Evolutionary conservation across 92 coral and sea anemone genomes (phyloP), one percentile per base, ranked within the genome.

Genomic region (Pocillopora grandis): DNA sequence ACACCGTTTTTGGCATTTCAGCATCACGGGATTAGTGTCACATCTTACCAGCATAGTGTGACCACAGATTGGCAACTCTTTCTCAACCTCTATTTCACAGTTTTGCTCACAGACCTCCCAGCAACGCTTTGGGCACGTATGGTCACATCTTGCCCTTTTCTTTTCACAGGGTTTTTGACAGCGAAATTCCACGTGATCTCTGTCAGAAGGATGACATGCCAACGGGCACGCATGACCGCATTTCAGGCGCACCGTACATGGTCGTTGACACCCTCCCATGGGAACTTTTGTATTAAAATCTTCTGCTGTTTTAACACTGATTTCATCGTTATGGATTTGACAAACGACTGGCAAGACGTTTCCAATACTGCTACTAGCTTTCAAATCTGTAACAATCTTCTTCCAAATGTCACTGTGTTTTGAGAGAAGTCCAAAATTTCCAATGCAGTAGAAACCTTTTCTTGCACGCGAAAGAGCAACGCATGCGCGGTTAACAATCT

Each of bases 401-500:
- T 68, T 83, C 97, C 97, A 93, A 36, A 90, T 76, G 20, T 69
- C 63, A 49, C 86, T 76, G 37, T 86, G 87, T 33, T 64, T 79
- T 4, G 90, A 84, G n/a, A 93, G 86, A 58, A 90, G 90, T 9
- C 63, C 84, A 76, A 93, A 88, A 60, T 93, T 88, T 3, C 97
- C 97, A 56, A 90, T 7, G 52, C 52, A 42, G 52, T 42, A 42
- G 5, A 42, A 42, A 42, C 52, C 52, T 7, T 42, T 42, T 42
- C 52, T 42, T 42, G 52, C 52, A 42, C 52, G 52, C 52, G 52
- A 42, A 7, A 42, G 52, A 42, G 96, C 89, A 42, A 93, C 96
- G 75, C 96, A 93, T 61, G 91, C 90, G 79, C 96, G 89, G 87
- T 93, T 93, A 56, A 89, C 67, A 14, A 78, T 85, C 63, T 76